Percentiles rank a stretch among this genome's conserved stretches.
phyloP scores from a whole-genome alignment of 2,888 invertebrate species.

The Cenopis cana region DNA sequence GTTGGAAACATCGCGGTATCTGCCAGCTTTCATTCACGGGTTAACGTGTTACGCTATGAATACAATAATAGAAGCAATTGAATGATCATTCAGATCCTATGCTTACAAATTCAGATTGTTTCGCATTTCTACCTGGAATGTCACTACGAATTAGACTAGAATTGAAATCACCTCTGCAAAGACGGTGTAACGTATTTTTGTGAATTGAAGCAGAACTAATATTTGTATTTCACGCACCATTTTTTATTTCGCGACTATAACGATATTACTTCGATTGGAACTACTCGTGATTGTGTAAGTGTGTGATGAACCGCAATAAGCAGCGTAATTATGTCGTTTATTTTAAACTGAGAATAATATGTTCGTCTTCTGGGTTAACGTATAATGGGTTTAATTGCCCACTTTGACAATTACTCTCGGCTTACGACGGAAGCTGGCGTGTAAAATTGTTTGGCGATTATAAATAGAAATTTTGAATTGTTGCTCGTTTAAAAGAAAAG shows the following conservation, averaged over 20 bases:
- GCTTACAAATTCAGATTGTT: constrained; percentile 33
- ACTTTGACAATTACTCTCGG: constrained; percentile 55
- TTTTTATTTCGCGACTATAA: not conserved
- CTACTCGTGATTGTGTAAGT: constrained; percentile 41
- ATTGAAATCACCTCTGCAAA: constrained; percentile 23
- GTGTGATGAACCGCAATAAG: constrained; percentile 51
- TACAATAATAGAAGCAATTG: constrained; percentile 41
- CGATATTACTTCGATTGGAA: constrained; percentile 7
- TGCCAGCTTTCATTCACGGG: constrained; percentile 72
- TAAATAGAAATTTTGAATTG: constrained; percentile 46
- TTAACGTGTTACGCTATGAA: constrained; percentile 46
- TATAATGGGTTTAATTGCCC: constrained; percentile 57
- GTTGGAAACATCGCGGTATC: constrained; percentile 62
- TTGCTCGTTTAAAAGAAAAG: constrained; percentile 48
- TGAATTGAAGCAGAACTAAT: constrained; percentile 17
- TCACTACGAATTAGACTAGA: constrained; percentile 16
- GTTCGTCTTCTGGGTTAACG: constrained; percentile 55
- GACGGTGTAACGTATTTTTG: constrained; percentile 2
- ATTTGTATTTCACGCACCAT: constrained; percentile 11
- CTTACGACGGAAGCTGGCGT: constrained; percentile 49
- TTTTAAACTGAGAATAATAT: constrained; percentile 46
- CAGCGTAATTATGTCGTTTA: constrained; percentile 45
- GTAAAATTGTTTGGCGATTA: constrained; percentile 51
- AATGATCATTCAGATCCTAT: constrained; percentile 34
- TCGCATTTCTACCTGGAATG: constrained; percentile 15